phyloP scores from a whole-genome alignment of 1,140 invertebrate species.

The Helicoverpa zea region DNA sequence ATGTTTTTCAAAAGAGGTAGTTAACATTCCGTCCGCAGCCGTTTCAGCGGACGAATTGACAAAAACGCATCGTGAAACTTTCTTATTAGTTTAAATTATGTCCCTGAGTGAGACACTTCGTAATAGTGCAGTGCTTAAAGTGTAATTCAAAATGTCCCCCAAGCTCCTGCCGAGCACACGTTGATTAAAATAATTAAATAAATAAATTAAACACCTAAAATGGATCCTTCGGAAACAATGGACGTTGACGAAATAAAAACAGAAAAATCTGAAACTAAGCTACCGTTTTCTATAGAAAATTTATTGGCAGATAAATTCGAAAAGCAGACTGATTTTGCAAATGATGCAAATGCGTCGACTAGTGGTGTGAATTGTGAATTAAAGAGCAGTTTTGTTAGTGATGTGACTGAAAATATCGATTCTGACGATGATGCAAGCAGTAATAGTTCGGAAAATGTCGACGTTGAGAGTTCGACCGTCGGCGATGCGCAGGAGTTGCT shows the following conservation, averaged over 20 bases:
- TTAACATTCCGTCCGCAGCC: constrained; percentile 75
- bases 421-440: constrained; percentile 71
- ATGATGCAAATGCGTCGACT: constrained; percentile 57
- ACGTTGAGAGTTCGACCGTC: constrained; percentile 73
- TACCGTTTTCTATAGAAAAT: constrained; percentile 80
- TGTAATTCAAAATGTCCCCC: constrained; percentile 40
- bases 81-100: constrained; percentile 82
- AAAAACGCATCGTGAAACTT: constrained; percentile 81
- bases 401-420: constrained; percentile 54
- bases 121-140: constrained; percentile 27
- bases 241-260: constrained; percentile 63
- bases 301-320: constrained; percentile 78
- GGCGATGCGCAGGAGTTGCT: constrained; percentile 68
- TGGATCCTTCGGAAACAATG: constrained; percentile 61
- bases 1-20: constrained; percentile 74
- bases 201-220: constrained; percentile 46
- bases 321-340: constrained; percentile 24
- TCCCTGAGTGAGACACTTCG: constrained; percentile 57
- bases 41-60: constrained; percentile 80
- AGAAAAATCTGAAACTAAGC: constrained; percentile 69
- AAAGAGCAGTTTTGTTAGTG: constrained; percentile 52
- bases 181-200: constrained; percentile 34
- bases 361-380: constrained; percentile 58
- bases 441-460: constrained; percentile 72
- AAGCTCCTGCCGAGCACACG: constrained; percentile 4